Conservation (phyloP, 2,888 invertebrate genomes). For the Eupeodes luniger region DNA sequence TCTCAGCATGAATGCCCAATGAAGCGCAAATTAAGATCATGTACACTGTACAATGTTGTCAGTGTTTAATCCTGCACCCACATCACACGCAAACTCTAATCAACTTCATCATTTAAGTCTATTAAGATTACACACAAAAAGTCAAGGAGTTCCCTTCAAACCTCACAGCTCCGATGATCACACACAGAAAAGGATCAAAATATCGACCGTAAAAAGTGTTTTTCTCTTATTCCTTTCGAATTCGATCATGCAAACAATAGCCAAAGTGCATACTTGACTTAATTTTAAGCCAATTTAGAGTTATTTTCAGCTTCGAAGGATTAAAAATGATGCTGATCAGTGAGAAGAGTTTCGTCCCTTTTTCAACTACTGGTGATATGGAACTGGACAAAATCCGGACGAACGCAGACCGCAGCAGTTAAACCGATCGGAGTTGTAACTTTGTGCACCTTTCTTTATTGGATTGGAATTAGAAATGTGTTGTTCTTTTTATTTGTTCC, state of each 20-base stretch:
- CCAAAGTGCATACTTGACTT: conserved; percentile 82
- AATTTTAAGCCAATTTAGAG: conserved; percentile 84
- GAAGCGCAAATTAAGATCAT: conserved; percentile 63
- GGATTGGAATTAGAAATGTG: conserved; percentile 60
- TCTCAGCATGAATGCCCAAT: conserved; percentile 47
- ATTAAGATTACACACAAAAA: conserved; percentile 83
- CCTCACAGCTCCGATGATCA: conserved; percentile 74
- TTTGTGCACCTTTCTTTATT: conserved; percentile 71
- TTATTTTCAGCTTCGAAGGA: conserved; percentile 75
- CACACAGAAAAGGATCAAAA: conserved; percentile 11
- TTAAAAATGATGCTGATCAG: conserved; percentile 41
- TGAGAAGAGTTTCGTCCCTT: conserved; percentile 59
- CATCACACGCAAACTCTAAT: conserved; percentile 73
- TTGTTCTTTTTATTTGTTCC: conserved; percentile 9
- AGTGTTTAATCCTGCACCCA: conserved; percentile 74
- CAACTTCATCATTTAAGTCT: conserved; percentile 82
- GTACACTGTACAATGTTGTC: neutral
- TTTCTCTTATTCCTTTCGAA: neutral
- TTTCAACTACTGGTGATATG: conserved; percentile 35
- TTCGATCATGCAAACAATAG: conserved; percentile 43
- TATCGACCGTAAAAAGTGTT: neutral
- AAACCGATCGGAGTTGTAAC: conserved; percentile 68
- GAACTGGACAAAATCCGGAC: conserved; percentile 38
- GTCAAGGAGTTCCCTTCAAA: conserved; percentile 79
- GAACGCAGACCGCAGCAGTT: conserved; percentile 60